Base-by-base conservation (phyloP, 2,797 vertebrate species). In the Hybognathus amarus region DNA sequence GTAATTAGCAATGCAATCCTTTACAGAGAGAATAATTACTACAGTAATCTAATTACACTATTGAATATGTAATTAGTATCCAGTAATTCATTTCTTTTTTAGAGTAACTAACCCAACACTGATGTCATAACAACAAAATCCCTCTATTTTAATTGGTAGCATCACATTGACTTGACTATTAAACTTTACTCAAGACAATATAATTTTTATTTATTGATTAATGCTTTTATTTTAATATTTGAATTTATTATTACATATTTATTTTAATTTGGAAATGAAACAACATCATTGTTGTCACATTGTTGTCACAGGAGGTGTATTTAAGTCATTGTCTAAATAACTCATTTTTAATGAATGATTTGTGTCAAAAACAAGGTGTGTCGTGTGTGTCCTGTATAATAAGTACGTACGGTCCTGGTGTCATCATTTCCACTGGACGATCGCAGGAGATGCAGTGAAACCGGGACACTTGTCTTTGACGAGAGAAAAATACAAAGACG, bases 371-470 rank as follows among this genome's bases (percentile, higher is more conserved):
- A n/a, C n/a, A n/a, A n/a, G n/a, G n/a, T 6, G n/a, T 27, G n/a
- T 11, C 42, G 11, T 30, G 13, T n/a, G n/a, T 79, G 63, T 68
- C 33, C 22, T 75, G 2, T 12, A 22, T 56, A 18, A 54, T 18
- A 1, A 69, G 76, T 73, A 95, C 96, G 95, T 91, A 97, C 96
- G 90, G 92, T 87, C 92, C 93, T 0, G 95, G 90, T 27, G 90
- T 86, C 24, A 86, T 71, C 82, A 93, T 91, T 85, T 94, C 86
- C 20, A 97, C 80, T 0, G 93, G 92, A 0, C 93, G 92, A 85
- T 96, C 94, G 56, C 96, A 96, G 20, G 96, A 96, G 22, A 96
- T 82, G 86, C 96, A 97, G 90, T 96, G 93, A 12, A 95, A 95
- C 40, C 93, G 91, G 47, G 92, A 89, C 88, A 96, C 77, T 1